Evolutionary conservation across 2,888 invertebrate genomes (phyloP).

Genomic region (Athalia cordata): DNA sequence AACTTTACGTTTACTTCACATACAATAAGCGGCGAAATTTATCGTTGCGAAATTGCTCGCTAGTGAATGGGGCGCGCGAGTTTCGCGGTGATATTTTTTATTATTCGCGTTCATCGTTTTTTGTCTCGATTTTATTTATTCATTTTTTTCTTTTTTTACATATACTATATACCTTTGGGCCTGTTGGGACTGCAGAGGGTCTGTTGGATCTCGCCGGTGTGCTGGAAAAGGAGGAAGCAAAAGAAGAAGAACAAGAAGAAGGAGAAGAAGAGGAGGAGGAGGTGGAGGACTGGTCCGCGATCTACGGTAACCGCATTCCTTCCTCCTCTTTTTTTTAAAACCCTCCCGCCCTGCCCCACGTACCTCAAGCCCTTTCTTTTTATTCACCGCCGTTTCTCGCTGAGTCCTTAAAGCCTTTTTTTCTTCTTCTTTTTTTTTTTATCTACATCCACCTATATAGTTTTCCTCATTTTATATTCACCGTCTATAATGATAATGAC

Average conservation of each 20-base stretch:
- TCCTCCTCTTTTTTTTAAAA: conserved; percentile 50
- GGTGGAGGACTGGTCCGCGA: conserved; percentile 59
- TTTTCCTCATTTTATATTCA: too few species aligned
- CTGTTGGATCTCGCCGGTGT: conserved; percentile 38
- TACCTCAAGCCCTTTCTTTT: not conserved
- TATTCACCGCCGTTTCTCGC: not conserved
- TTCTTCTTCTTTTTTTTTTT: not conserved
- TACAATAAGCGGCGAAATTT: conserved; percentile 10
- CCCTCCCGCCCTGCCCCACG: conserved; percentile 45
- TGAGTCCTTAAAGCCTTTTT: not conserved
- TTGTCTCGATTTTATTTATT: not conserved
- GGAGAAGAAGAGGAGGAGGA: conserved; percentile 41
- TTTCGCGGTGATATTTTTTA: conserved; percentile 4
- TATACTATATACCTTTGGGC: not conserved
- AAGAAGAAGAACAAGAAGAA: conserved; percentile 46
- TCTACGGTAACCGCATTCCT: conserved; percentile 70
- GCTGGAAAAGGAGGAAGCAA: not conserved
- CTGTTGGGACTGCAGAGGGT: conserved; percentile 22
- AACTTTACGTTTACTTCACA: too few species aligned
- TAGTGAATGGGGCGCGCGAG: conserved; percentile 25
- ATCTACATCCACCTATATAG: not conserved
- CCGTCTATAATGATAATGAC: too few species aligned
- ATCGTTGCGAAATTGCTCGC: conserved; percentile 7
- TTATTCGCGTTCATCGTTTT: not conserved
- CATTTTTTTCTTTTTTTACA: not conserved